phyloP scores from a whole-genome alignment of 2,797 vertebrate species.

The Champsocephalus gunnari region DNA sequence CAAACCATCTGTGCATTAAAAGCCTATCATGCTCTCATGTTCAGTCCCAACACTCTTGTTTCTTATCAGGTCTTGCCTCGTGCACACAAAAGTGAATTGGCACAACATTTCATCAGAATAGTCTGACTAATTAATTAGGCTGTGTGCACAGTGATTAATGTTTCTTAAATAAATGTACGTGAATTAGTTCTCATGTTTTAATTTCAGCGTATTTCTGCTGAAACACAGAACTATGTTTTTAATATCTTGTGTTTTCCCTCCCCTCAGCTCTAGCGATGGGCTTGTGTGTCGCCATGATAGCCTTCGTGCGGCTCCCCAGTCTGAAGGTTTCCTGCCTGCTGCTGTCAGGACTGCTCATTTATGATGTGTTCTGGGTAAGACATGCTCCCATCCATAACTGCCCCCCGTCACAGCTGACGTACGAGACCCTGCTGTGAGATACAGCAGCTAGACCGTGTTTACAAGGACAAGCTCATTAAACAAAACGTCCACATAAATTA shows the following conservation, averaged over 20 bases:
- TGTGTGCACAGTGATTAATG: conserved; percentile 25
- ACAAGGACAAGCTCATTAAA: not conserved
- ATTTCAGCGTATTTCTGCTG: not conserved
- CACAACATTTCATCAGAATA: conserved; percentile 15
- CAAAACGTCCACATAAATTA: not conserved
- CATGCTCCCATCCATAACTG: not conserved
- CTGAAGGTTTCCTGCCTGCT: conserved; percentile 99
- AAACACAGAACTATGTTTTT: conserved; percentile 9
- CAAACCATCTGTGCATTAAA: not conserved
- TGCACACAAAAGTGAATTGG: conserved; percentile 2
- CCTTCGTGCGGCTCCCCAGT: conserved; percentile 98
- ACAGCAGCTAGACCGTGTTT: not conserved
- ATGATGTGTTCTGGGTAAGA: conserved; percentile 99
- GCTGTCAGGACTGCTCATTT: conserved; percentile 97
- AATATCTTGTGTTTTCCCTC: conserved; percentile 7
- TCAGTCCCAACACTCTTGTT: not conserved
- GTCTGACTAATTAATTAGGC: conserved; percentile 34
- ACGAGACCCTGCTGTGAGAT: not conserved
- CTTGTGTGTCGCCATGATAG: conserved; percentile 99
- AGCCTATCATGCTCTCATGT: not conserved
- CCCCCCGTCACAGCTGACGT: not conserved
- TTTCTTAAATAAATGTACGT: conserved; percentile 16
- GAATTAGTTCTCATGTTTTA: conserved; percentile 11
- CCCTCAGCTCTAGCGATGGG: conserved; percentile 96
- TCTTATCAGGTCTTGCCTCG: not conserved